These are phyloP conservation scores for Exaiptasia diaphana DNA, from an alignment of 64 coral and sea anemone genomes.

Conservation along the genomic window DNA sequence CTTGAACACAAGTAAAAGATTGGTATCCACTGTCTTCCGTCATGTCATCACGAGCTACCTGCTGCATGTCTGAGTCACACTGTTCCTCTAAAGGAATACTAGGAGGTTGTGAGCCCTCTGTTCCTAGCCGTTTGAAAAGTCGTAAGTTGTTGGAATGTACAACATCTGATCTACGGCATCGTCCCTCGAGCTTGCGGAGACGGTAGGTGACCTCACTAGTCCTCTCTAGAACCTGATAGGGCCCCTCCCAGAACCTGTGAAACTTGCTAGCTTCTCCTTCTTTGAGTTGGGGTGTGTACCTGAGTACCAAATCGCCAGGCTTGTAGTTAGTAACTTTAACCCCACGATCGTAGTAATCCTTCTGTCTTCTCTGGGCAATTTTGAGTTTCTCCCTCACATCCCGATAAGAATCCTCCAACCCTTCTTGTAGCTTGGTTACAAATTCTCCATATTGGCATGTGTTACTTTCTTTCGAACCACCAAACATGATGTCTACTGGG, in stretches of 20 bases:
- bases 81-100: too few species aligned
- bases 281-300: conserved; percentile 18
- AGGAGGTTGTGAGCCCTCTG: neutral
- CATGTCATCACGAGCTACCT: neutral
- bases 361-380: conserved; percentile 28
- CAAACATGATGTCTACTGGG: conserved; percentile 42
- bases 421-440: neutral
- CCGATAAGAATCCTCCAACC: neutral
- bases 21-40: neutral
- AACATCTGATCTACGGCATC: neutral
- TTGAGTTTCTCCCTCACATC: conserved; percentile 30
- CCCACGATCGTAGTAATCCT: conserved; percentile 37
- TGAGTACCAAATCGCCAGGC: conserved; percentile 15
- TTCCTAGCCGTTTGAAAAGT: conserved; percentile 6
- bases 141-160: conserved; percentile 30
- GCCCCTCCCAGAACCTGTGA: conserved; percentile 9
- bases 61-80: too few species aligned
- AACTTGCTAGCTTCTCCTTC: conserved; percentile 34
- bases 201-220: conserved; percentile 52
- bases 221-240: conserved; percentile 17
- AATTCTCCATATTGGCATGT: neutral
- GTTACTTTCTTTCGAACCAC: neutral
- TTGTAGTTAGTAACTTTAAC: conserved; percentile 4
- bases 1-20: too few species aligned
- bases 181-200: conserved; percentile 9